Percentiles rank a stretch among this genome's conserved stretches.
phyloP scores from a whole-genome alignment of 2,113 vertebrate genomes.

The Picathartes gymnocephalus region DNA sequence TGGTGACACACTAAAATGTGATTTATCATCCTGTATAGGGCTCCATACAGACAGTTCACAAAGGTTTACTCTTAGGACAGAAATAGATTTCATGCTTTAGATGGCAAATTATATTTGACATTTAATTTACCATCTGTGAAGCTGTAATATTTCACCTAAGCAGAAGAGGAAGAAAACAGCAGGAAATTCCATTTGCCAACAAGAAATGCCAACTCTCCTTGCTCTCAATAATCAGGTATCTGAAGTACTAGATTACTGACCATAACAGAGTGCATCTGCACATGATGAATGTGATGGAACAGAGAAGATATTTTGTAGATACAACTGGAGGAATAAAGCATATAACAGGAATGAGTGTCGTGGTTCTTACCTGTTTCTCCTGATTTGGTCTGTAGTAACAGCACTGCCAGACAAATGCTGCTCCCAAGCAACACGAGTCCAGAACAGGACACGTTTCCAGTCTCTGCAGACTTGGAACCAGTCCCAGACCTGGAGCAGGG shows the following conservation, averaged over 20 bases:
- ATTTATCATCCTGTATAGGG: slow-evolving; percentile 28
- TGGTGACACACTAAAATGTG: background rate
- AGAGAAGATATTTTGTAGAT: background rate
- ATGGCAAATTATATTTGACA: slow-evolving; percentile 60
- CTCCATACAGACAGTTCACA: background rate
- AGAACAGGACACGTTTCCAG: background rate
- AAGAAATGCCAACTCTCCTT: background rate
- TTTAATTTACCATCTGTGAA: slow-evolving; percentile 65
- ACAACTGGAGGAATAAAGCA: background rate
- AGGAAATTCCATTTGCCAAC: slow-evolving; percentile 23
- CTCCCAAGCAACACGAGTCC: background rate
- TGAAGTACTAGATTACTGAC: slow-evolving; percentile 28
- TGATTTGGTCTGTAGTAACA: background rate
- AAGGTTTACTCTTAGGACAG: slow-evolving; percentile 36
- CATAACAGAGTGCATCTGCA: background rate
- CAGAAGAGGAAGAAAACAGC: slow-evolving; percentile 4
- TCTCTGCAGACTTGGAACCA: background rate
- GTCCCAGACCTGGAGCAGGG: background rate
- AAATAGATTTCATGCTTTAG: slow-evolving; percentile 40
- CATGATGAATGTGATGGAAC: background rate
- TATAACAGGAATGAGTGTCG: background rate
- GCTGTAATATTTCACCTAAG: slow-evolving; percentile 8
- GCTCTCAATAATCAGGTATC: background rate
- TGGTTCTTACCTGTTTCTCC: background rate
- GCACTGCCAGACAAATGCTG: background rate